Conservation (phyloP, 2,888 invertebrate species). For the Drosophila subsilvestris region DNA sequence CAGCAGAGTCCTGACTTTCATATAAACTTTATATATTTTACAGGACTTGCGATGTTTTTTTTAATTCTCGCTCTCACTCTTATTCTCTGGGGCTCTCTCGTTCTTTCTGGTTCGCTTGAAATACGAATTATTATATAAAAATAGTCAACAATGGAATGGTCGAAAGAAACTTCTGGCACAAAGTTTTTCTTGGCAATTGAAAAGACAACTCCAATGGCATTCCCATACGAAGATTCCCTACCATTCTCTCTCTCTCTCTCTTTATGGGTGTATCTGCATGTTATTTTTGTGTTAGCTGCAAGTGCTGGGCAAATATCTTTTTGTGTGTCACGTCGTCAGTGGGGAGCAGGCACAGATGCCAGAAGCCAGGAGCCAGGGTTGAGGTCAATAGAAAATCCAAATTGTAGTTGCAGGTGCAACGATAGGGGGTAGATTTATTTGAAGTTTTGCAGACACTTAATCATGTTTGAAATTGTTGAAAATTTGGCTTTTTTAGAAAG, state of each 20-base stretch:
- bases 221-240: conserved; percentile 21
- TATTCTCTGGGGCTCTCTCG: not conserved
- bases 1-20: conserved; percentile 15
- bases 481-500: conserved; percentile 5
- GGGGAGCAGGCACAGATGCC: not conserved
- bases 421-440: not conserved
- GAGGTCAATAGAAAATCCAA: conserved; percentile 38
- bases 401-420: conserved; percentile 37
- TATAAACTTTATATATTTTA: conserved; percentile 51
- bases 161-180: conserved; percentile 54
- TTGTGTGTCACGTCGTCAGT: conserved; percentile 27
- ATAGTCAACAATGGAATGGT: conserved; percentile 58
- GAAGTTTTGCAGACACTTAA: conserved; percentile 5
- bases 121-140: conserved; percentile 49
- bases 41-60: conserved; percentile 68
- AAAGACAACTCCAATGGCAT: conserved; percentile 49
- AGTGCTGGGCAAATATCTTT: conserved; percentile 58
- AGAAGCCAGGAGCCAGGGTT: conserved; percentile 21
- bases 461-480: conserved; percentile 26
- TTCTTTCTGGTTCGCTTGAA: conserved; percentile 22
- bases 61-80: conserved; percentile 60
- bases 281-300: conserved; percentile 48
- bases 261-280: conserved; percentile 27
- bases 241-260: conserved; percentile 8
- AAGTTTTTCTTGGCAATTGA: conserved; percentile 75